Evolutionary conservation across 2,113 vertebrate genomes (phyloP).

Genomic region (Leptocoma aspasia): DNA sequence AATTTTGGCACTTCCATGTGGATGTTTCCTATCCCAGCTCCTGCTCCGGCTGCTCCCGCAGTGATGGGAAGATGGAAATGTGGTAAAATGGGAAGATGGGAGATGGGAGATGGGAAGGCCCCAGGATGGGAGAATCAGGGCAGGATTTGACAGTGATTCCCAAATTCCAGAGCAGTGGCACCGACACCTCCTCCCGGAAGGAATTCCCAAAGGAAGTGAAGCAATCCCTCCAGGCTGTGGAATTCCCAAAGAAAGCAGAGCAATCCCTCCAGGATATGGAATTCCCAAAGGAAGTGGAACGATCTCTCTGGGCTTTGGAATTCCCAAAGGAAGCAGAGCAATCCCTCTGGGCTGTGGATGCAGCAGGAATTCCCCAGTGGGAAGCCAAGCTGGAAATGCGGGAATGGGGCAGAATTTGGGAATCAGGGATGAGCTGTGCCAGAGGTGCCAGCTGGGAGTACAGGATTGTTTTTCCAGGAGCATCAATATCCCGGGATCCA

Average conservation of each 20-base stretch:
- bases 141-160: neutral
- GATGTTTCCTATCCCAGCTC: neutral
- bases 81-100: neutral
- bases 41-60: neutral
- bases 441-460: neutral
- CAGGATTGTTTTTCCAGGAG: neutral
- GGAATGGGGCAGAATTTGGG: neutral
- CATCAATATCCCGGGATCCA: neutral
- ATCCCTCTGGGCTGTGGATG: neutral
- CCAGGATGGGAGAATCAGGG: neutral
- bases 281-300: neutral
- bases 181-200: accelerated
- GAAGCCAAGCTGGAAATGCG: too few species aligned
- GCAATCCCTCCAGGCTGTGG: accelerated
- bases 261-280: accelerated
- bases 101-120: neutral
- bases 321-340: neutral
- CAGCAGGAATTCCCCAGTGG: neutral
- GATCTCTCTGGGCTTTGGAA: neutral
- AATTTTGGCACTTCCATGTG: accelerated
- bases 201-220: neutral
- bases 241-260: neutral
- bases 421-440: neutral
- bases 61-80: neutral
- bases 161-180: neutral